Evolutionary conservation across 2,113 vertebrate species (phyloP).

Genomic region (Felis catus): DNA sequence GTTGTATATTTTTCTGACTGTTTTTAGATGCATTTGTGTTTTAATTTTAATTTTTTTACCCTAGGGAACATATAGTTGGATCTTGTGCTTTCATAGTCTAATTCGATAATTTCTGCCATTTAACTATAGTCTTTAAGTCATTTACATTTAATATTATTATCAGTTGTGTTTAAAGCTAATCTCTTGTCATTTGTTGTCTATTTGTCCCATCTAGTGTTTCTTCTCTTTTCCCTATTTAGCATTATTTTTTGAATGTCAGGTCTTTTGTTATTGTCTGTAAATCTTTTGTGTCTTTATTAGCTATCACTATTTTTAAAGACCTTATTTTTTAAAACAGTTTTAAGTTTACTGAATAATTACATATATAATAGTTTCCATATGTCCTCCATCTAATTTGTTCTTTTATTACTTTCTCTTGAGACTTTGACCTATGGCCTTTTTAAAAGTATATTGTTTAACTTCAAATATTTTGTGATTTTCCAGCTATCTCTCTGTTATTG

Average conservation of each 20-base stretch:
- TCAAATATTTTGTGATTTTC: not conserved
- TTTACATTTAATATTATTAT: not conserved
- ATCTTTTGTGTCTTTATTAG: not conserved
- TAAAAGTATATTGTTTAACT: not conserved
- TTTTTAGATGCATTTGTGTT: not conserved
- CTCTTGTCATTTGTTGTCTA: not conserved
- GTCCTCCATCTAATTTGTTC: not conserved
- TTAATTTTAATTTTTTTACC: not conserved
- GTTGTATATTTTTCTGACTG: not conserved
- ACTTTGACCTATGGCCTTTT: not conserved
- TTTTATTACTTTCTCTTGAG: not conserved
- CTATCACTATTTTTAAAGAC: not conserved
- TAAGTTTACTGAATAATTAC: not conserved
- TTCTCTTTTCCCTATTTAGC: not conserved
- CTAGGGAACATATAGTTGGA: not conserved
- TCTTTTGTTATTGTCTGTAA: not conserved
- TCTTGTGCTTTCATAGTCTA: not conserved
- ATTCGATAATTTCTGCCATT: not conserved
- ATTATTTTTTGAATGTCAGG: not conserved
- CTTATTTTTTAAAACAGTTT: not conserved
- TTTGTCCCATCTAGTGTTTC: not conserved
- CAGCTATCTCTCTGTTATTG: not conserved
- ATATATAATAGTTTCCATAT: not conserved
- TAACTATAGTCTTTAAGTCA: not conserved
- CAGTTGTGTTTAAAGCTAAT: not conserved